These are phyloP conservation scores for Bombus affinis DNA, from an alignment of 1,140 invertebrate species.

Conservation along the genomic window DNA sequence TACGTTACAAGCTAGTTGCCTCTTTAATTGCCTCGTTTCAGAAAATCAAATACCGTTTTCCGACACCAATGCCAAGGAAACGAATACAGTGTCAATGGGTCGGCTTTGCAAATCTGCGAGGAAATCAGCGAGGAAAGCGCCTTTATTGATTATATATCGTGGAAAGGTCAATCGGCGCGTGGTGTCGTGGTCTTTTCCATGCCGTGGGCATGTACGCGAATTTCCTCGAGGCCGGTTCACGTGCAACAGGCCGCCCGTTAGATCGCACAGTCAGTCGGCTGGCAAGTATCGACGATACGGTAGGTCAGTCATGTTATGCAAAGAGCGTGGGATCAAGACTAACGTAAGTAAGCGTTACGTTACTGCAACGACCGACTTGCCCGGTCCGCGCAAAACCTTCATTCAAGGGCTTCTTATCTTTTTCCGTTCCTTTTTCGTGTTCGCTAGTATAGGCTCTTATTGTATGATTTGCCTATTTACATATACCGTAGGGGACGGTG, in stretches of 20 bases:
- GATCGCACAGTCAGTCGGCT: slow-evolving; percentile 7
- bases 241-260: slow-evolving; percentile 32
- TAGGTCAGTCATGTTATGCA: slow-evolving; percentile 72
- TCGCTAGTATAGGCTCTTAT: background rate
- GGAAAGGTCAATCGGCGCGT: slow-evolving; percentile 18
- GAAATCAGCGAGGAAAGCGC: background rate
- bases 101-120: background rate
- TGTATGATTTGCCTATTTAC: too few relatives aligned
- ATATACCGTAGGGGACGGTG: too few relatives aligned
- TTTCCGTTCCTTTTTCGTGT: too few relatives aligned
- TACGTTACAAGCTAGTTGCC: background rate
- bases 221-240: slow-evolving; percentile 33
- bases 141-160: background rate
- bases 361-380: slow-evolving; percentile 27
- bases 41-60: background rate
- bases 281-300: slow-evolving; percentile 47
- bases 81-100: slow-evolving; percentile 6
- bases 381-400: background rate
- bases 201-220: slow-evolving; percentile 12
- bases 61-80: background rate
- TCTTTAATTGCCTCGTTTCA: background rate
- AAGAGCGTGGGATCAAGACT: slow-evolving; percentile 68
- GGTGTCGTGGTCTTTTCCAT: slow-evolving; percentile 24
- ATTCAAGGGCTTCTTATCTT: background rate
- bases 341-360: slow-evolving; percentile 33